Percentiles rank a stretch among this genome's conserved stretches.
Conservation (phyloP, 2,797 vertebrate species). For the Malurus splendens region DNA sequence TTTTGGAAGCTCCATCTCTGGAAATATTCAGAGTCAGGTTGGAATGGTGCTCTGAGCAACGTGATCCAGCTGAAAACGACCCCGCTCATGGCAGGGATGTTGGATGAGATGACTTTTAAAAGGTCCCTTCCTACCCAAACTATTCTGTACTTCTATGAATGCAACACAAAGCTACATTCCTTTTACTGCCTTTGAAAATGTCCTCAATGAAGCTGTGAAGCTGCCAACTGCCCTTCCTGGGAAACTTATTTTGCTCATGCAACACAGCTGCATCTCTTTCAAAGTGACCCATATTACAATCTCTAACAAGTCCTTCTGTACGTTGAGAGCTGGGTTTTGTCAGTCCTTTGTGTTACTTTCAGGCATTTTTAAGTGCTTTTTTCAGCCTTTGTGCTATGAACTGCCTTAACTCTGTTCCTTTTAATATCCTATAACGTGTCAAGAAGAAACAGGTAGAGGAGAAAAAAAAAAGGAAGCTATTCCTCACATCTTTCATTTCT, state of each 20-base stretch:
- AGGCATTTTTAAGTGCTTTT: background rate
- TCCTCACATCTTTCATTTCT: background rate
- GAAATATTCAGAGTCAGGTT: background rate
- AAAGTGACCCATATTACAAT: background rate
- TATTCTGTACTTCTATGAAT: background rate
- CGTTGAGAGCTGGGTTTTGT: background rate
- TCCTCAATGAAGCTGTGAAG: background rate
- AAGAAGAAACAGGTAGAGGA: background rate
- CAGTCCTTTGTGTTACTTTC: background rate
- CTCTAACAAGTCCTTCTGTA: background rate
- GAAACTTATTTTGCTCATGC: background rate
- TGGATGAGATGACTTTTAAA: background rate
- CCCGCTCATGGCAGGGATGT: background rate
- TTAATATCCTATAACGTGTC: background rate
- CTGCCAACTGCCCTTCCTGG: background rate
- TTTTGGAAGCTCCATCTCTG: background rate
- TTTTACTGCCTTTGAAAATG: background rate
- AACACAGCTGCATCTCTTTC: background rate
- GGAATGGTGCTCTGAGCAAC: background rate
- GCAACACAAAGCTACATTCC: background rate
- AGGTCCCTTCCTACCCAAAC: background rate
- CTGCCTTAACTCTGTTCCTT: background rate
- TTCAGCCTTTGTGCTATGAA: background rate
- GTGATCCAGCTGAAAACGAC: background rate
- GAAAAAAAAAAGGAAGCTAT: background rate